A percentile compares a stretch with the other conserved stretches of the same genome.
These are phyloP conservation scores for Anarhynchus alexandrinus DNA, from an alignment of 2,113 vertebrate species.

Conservation along the genomic window DNA sequence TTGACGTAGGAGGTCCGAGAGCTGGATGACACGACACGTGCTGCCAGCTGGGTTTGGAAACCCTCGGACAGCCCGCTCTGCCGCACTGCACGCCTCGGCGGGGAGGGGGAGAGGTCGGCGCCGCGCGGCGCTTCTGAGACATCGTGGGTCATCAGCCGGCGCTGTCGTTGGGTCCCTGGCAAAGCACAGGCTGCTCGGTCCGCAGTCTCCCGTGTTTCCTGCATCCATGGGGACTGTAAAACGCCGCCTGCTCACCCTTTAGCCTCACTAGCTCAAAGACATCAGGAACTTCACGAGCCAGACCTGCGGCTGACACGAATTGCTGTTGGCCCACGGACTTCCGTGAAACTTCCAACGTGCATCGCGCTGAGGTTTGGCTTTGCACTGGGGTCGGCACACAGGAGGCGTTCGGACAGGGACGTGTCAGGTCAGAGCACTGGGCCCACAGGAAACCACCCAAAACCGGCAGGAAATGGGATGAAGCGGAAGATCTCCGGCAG, in stretches of 20 bases:
- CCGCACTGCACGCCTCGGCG: rapidly evolving
- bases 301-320: not conserved
- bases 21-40: not conserved
- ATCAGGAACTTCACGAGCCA: not conserved
- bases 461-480: not conserved
- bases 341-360: not conserved
- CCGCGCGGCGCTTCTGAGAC: not conserved
- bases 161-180: not conserved
- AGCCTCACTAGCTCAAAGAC: not conserved
- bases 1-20: not conserved
- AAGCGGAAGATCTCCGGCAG: not conserved
- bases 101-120: not conserved
- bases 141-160: not conserved
- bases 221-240: not conserved
- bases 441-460: not conserved
- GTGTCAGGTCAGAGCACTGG: not conserved
- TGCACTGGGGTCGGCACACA: rapidly evolving
- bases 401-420: not conserved
- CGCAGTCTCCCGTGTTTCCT: not conserved
- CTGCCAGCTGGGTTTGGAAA: not conserved
- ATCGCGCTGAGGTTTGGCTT: not conserved
- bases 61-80: not conserved
- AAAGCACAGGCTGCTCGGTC: not conserved
- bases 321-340: not conserved
- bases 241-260: not conserved